phyloP scores from a whole-genome alignment of 2,797 vertebrate species.

The Cuculus canorus region DNA sequence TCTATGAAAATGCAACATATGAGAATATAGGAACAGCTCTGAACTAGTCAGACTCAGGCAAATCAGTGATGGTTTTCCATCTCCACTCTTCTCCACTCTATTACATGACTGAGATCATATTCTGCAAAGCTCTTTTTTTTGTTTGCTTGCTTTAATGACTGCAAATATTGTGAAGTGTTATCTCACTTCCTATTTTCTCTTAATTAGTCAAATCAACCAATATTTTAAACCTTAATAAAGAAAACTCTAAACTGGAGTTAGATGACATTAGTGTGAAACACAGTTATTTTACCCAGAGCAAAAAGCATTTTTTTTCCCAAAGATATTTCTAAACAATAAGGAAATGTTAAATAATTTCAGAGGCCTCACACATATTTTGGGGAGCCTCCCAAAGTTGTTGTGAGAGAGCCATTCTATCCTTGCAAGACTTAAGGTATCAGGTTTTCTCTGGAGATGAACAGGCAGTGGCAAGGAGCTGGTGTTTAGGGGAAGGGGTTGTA shows the following conservation, averaged over 20 bases:
- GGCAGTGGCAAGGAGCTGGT: background rate
- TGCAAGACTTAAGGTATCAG: background rate
- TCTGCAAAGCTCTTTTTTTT: background rate
- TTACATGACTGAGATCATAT: background rate
- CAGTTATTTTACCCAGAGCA: background rate
- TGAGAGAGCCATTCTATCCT: background rate
- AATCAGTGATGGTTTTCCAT: background rate
- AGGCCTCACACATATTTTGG: background rate
- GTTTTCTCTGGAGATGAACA: background rate
- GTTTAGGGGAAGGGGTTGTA: background rate
- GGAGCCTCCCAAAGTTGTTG: background rate
- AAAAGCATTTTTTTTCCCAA: background rate
- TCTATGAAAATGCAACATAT: background rate
- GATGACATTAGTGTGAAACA: background rate
- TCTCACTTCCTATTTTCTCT: background rate
- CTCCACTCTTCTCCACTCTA: background rate
- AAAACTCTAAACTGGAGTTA: background rate
- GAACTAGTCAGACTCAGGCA: background rate
- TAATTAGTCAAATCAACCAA: background rate
- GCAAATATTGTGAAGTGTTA: background rate
- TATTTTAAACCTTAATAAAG: background rate
- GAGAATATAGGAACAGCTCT: background rate
- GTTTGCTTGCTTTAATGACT: background rate
- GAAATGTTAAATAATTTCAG: background rate
- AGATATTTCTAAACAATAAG: background rate